Evolutionary conservation across 2,888 invertebrate species (phyloP), one percentile per base, ranked within the genome.

Genomic region (Leptothorax acervorum): DNA sequence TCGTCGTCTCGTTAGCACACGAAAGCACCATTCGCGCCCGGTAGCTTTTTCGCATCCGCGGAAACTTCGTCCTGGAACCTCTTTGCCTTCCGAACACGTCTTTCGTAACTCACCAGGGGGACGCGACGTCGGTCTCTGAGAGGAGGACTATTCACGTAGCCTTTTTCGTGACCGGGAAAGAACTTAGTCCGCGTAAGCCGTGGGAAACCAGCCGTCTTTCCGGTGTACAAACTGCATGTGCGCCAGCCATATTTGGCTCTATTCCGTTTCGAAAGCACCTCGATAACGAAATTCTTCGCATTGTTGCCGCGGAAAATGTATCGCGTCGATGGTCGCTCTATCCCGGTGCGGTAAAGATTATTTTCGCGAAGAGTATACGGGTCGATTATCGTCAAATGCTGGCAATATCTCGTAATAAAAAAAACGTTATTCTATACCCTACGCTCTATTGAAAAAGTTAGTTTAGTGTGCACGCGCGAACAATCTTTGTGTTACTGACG

Each of bases 31-130:
- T 75, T 82, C 82, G 74, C 70, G 57, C n/a, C n/a, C 71, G 65
- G 66, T 66, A 71, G 66, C 83, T 85, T 85, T 85, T 83, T 85
- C 82, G 65, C 76, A 63, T 71, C 48, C 48, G 53, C 73, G 83
- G 66, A 71, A 86, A 87, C 82, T 89, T 86, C 82, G 45, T 83
- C 71, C 60, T 79, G 45, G 55, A 62, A 71, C 83, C 88, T 84
- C 88, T 90, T 90, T 88, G 83, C 83, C 84, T 89, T 84, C 89
- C 73, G 85, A 83, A 89, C 90, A 90, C 90, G 89, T 89, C 82
- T 86, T 89, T 84, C 79, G 84, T 81, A 90, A 89, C 85, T 90
- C 87, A 62, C 78, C 53, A 55, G 78, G 68, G 85, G 85, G 83
- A 76, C 70, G 65, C 73, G 85, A 82, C 81, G 55, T 63, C 84